Evolutionary conservation across 2,113 vertebrate species (phyloP).

Genomic region (Pantherophis guttatus): DNA sequence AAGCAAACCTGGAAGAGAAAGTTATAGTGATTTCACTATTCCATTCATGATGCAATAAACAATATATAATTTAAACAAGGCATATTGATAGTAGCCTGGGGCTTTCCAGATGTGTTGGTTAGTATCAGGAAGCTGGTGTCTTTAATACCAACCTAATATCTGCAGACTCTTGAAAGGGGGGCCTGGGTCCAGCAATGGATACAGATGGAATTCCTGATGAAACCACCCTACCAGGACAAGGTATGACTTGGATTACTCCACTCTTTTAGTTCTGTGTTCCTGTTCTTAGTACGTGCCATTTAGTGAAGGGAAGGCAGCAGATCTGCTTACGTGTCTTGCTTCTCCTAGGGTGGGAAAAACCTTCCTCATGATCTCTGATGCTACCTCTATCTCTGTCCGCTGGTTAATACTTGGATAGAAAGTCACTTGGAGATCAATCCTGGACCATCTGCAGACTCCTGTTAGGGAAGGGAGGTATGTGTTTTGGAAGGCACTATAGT

Average conservation of each 20-base stretch:
- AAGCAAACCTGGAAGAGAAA: slow-evolving; percentile 85
- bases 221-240: background rate
- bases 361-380: background rate
- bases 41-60: accelerated
- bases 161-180: background rate
- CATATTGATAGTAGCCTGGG: background rate
- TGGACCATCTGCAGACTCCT: background rate
- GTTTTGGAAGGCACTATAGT: background rate
- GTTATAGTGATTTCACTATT: background rate
- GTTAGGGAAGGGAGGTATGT: background rate
- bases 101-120: background rate
- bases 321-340: background rate
- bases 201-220: background rate
- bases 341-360: background rate
- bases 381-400: background rate
- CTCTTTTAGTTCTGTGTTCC: background rate
- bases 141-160: background rate
- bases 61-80: background rate
- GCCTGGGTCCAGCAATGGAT: background rate
- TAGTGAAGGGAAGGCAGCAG: background rate
- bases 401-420: background rate
- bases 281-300: background rate
- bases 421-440: background rate
- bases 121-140: background rate
- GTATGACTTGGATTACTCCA: background rate